Evolutionary conservation across 2,113 vertebrate genomes (phyloP), one percentile per base, ranked within the genome.

Genomic region (Etheostoma spectabile): DNA sequence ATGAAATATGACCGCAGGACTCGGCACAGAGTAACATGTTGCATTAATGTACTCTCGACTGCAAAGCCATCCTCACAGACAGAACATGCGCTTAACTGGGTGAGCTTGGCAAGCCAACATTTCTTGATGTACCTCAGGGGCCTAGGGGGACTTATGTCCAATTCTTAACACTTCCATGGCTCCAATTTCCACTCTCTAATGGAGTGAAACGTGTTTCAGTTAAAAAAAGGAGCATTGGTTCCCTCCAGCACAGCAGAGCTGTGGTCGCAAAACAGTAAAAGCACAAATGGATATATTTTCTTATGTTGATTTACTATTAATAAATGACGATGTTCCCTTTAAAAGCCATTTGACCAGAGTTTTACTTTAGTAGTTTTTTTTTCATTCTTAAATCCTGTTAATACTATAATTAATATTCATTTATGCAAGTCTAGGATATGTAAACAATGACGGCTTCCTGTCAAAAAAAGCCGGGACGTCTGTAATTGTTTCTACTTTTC

Each of bases 111-210:
- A 65, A 77, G 69, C 46, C 16, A 72, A 76, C 84, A 65, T 78
- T 86, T 88, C 76, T 72, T 82, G 78, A 91, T 88, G 87, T 86
- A 87, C 86, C 82, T 90, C 77, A 52, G 85, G 87, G 88, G 60
- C 87, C 86, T 72, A 38, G 63, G 57, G 68, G 83, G 82, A 79
- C 83, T 77, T 84, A 88, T 85, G 91, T 93, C 72, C 88, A 89
- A 91, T 93, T 92, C 75, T 93, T 92, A 87, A 91, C 84, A 92
- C 87, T 86, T 90, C 79, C 85, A 67, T 90, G 83, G 69, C 66
- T 93, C 69, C 86, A 91, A 91, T 86, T 92, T 93, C 90, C 78
- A 33, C 88, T 87, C 86, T 89, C 84, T 93, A 92, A 93, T 93
- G 84, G 88, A 92, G 83, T 85, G 76, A 86, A 92, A 90, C 84